These are phyloP conservation scores for Leucoptera coffeella DNA, from an alignment of 2,888 invertebrate genomes.

Conservation along the genomic window DNA sequence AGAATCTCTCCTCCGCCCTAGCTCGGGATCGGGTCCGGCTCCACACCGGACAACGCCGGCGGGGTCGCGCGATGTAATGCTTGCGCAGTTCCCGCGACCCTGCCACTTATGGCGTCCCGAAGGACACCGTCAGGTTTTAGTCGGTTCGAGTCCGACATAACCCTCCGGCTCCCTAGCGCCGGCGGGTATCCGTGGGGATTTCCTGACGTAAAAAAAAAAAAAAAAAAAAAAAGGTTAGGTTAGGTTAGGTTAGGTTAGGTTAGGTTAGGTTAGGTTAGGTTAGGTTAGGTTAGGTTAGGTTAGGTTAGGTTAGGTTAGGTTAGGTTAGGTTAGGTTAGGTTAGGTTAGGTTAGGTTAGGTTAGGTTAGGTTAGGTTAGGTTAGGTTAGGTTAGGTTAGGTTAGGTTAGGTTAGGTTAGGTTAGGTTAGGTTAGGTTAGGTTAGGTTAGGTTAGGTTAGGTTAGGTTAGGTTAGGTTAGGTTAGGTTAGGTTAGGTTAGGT, in stretches of 20 bases:
- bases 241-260: slow-evolving; percentile 9
- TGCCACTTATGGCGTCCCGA: too few species aligned
- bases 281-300: slow-evolving; percentile 11
- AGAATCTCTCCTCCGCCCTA: too few species aligned
- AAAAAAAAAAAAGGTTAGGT: slow-evolving; percentile 8
- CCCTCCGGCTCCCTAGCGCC: too few species aligned
- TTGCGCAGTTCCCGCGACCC: too few species aligned
- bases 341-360: slow-evolving; percentile 10
- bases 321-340: slow-evolving; percentile 11
- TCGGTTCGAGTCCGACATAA: too few species aligned
- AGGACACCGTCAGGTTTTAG: too few species aligned
- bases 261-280: slow-evolving; percentile 7
- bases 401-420: slow-evolving; percentile 6
- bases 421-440: slow-evolving; percentile 9
- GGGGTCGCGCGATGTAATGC: too few species aligned
- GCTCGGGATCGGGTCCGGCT: too few species aligned
- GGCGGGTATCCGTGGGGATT: too few species aligned
- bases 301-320: slow-evolving; percentile 12
- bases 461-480: slow-evolving; percentile 9
- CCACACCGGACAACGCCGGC: too few species aligned
- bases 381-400: slow-evolving; percentile 6
- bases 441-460: slow-evolving; percentile 10
- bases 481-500: slow-evolving; percentile 5
- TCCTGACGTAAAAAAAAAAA: too few species aligned
- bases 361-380: slow-evolving; percentile 10